These are phyloP conservation scores for Psilanteris sp. DNA, from an alignment of 1,140 invertebrate genomes.

Conservation along the genomic window DNA sequence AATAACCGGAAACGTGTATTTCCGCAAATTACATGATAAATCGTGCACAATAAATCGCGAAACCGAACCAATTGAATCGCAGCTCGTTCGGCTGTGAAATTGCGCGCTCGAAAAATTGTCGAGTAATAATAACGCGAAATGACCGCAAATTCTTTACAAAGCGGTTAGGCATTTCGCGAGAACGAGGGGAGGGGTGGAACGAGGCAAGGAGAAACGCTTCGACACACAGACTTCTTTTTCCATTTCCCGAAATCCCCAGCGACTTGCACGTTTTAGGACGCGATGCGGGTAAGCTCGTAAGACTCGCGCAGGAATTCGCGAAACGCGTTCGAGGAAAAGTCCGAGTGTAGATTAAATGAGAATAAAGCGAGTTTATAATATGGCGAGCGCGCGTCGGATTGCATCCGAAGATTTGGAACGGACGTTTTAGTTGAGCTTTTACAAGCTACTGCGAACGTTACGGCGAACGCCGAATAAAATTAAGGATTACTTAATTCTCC, in stretches of 20 bases:
- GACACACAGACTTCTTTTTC: background rate
- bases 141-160: slow-evolving; percentile 44
- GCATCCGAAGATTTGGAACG: slow-evolving; percentile 5
- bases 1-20: slow-evolving; percentile 50
- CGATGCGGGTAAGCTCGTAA: slow-evolving; percentile 9
- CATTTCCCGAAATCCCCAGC: background rate
- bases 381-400: slow-evolving; percentile 3
- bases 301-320: slow-evolving; percentile 2
- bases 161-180: slow-evolving; percentile 4
- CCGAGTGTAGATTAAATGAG: slow-evolving; percentile 14
- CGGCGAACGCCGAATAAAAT: too few species aligned
- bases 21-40: slow-evolving; percentile 43
- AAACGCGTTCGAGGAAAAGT: slow-evolving; percentile 4
- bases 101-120: slow-evolving; percentile 41
- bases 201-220: background rate
- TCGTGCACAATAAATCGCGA: slow-evolving; percentile 50
- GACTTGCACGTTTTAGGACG: slow-evolving; percentile 5
- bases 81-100: slow-evolving; percentile 54
- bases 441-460: too few species aligned
- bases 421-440: too few species aligned
- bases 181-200: background rate
- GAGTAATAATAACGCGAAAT: slow-evolving; percentile 44
- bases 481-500: too few species aligned
- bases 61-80: slow-evolving; percentile 51
- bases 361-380: slow-evolving; percentile 5